These are phyloP conservation scores for Bombylius major DNA, from an alignment of 2,888 invertebrate genomes.

Conservation along the genomic window DNA sequence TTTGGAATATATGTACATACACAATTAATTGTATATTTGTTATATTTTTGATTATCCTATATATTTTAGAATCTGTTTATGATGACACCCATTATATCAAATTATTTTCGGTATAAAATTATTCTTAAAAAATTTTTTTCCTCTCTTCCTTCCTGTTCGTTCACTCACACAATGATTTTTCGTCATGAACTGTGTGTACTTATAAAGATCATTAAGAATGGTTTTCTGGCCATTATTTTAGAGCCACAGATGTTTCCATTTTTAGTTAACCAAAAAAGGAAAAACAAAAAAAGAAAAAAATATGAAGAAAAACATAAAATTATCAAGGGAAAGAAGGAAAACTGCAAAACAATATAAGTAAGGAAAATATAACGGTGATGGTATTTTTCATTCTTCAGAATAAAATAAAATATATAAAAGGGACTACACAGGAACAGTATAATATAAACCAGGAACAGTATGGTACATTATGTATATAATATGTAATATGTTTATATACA, in stretches of 20 bases:
- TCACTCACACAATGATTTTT: conserved; percentile 7
- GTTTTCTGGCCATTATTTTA: conserved; percentile 37
- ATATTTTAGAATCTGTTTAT: conserved; percentile 5
- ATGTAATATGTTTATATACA: not conserved
- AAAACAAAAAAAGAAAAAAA: not conserved
- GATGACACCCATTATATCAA: conserved; percentile 10
- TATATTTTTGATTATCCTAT: conserved; percentile 1
- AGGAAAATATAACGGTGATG: no score
- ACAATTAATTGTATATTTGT: not conserved
- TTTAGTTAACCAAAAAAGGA: not conserved
- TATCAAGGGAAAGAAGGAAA: not conserved
- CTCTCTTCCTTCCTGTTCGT: conserved; percentile 9
- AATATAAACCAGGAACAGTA: no score
- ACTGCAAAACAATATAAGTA: not conserved
- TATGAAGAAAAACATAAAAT: not conserved
- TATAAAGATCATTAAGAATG: conserved; percentile 32
- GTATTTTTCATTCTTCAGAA: no score
- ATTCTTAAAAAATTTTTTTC: conserved; percentile 11
- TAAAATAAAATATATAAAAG: no score
- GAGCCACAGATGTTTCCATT: conserved; percentile 28
- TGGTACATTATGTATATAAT: no score
- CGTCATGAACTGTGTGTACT: conserved; percentile 6
- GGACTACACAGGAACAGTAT: no score
- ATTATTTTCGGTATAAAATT: conserved; percentile 13
- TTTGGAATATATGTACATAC: not conserved